A percentile compares a stretch with the other conserved stretches of the same genome.
These are phyloP conservation scores for Gobio gobio DNA, from an alignment of 2,113 vertebrate genomes.

Conservation along the genomic window DNA sequence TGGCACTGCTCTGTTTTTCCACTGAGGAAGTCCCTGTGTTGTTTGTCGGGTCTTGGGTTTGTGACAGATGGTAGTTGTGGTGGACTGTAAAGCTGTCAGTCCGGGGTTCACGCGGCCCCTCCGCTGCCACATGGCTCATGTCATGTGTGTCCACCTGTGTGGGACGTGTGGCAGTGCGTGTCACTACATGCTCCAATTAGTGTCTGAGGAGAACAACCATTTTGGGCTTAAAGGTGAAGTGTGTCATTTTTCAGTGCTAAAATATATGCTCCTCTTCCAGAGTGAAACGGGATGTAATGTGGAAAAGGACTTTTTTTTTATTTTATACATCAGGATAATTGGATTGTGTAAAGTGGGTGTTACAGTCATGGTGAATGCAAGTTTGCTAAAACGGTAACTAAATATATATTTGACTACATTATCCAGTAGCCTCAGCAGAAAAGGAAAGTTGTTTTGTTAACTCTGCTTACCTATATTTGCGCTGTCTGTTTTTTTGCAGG, in stretches of 20 bases:
- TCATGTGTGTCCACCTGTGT: constrained; percentile 44
- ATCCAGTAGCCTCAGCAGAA: neutral
- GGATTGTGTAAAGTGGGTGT: neutral
- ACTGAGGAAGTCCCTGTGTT: constrained; percentile 46
- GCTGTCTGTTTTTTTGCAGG: neutral
- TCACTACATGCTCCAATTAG: constrained; percentile 29
- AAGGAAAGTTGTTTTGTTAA: neutral
- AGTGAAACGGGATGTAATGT: neutral
- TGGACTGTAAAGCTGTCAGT: constrained; percentile 62
- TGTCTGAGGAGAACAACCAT: neutral
- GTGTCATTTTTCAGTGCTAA: neutral
- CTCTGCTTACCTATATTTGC: neutral
- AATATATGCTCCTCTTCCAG: neutral
- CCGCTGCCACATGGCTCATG: constrained; percentile 40
- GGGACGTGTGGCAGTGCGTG: constrained; percentile 29
- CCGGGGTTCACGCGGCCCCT: constrained; percentile 34
- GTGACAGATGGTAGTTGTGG: constrained; percentile 72
- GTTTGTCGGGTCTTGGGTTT: constrained; percentile 40
- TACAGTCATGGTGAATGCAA: neutral
- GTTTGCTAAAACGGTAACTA: neutral
- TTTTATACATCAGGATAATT: neutral
- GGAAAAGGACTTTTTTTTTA: neutral
- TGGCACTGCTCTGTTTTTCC: constrained; percentile 43
- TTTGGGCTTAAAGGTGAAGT: neutral
- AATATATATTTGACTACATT: neutral